These are phyloP conservation scores for Serripes groenlandicus DNA, from an alignment of 2,888 invertebrate species.

Conservation along the genomic window DNA sequence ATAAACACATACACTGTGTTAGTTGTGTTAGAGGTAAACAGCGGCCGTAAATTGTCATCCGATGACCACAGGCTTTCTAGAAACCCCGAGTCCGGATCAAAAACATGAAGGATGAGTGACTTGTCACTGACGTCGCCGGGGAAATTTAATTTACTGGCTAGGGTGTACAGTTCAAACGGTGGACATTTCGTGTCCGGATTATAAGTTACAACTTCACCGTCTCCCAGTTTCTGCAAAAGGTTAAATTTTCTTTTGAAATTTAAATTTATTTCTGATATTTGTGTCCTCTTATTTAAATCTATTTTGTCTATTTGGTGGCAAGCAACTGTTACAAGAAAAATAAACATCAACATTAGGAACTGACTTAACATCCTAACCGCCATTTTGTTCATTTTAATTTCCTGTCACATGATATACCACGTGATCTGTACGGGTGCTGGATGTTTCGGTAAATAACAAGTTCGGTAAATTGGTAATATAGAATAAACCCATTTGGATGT, in stretches of 20 bases:
- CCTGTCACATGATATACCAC: background rate
- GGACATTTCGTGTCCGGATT: slow-evolving; percentile 65
- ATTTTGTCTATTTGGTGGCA: background rate
- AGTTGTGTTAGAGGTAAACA: slow-evolving; percentile 29
- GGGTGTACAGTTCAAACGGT: slow-evolving; percentile 63
- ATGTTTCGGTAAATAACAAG: too few species aligned
- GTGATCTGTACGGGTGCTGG: background rate
- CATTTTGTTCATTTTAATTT: background rate
- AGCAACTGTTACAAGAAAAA: background rate
- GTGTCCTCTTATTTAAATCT: background rate
- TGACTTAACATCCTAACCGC: background rate
- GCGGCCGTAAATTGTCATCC: slow-evolving; percentile 55
- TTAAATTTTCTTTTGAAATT: background rate
- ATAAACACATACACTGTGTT: slow-evolving; percentile 69
- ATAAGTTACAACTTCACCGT: slow-evolving; percentile 59
- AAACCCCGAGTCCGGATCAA: slow-evolving; percentile 71
- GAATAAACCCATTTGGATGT: too few species aligned
- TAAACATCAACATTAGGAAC: background rate
- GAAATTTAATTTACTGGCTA: slow-evolving; percentile 63
- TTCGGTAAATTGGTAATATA: too few species aligned
- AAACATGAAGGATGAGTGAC: slow-evolving; percentile 70
- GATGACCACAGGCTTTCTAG: slow-evolving; percentile 72
- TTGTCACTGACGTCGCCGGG: slow-evolving; percentile 56
- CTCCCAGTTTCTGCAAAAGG: slow-evolving; percentile 5
- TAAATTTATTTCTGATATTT: background rate